A percentile compares a stretch with the other conserved stretches of the same genome.
Evolutionary conservation across 2,113 vertebrate genomes (phyloP).

Genomic region (Scalopus aquaticus): DNA sequence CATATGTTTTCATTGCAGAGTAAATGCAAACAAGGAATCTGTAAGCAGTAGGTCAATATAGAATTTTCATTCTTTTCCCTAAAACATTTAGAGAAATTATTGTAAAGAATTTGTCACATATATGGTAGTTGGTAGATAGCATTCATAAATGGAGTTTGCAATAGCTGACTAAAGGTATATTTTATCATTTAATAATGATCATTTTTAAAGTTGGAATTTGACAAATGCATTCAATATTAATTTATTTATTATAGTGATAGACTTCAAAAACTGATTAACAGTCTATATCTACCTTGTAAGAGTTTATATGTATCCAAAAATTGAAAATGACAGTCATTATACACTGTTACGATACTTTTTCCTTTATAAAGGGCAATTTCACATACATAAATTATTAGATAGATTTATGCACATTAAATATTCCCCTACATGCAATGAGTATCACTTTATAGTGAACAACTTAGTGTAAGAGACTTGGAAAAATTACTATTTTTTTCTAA

Average conservation of each 20-base stretch:
- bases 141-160: neutral
- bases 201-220: constrained; percentile 22
- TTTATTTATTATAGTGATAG: neutral
- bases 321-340: neutral
- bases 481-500: neutral
- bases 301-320: neutral
- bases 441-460: neutral
- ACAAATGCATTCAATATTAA: neutral
- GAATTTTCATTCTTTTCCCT: neutral
- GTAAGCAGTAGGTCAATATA: neutral
- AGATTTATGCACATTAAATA: neutral
- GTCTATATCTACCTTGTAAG: neutral
- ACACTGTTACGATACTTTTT: neutral
- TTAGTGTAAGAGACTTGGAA: neutral
- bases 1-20: neutral
- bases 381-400: neutral
- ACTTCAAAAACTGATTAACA: neutral
- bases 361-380: neutral
- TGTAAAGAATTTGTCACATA: neutral
- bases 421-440: neutral
- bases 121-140: neutral
- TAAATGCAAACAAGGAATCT: constrained; percentile 12
- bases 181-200: constrained; percentile 43
- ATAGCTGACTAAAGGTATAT: neutral
- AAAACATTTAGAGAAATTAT: neutral